A percentile compares a stretch with the other conserved stretches of the same genome.
Evolutionary conservation across 2,113 vertebrate genomes (phyloP).

Genomic region (Petrocephalus zakoni): DNA sequence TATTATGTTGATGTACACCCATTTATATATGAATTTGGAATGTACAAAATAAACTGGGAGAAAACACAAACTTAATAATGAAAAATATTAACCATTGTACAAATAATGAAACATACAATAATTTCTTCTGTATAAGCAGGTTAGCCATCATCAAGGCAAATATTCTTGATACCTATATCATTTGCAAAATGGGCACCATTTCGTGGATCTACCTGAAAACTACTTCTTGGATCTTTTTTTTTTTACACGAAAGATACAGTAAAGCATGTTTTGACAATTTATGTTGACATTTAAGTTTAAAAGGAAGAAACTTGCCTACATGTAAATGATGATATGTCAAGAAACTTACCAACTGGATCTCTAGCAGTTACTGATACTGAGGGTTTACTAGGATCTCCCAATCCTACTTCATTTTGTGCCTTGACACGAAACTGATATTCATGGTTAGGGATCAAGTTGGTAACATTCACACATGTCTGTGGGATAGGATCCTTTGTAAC

Average conservation of each 20-base stretch:
- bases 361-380: constrained; percentile 84
- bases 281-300: background rate
- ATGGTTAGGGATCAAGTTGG: constrained; percentile 82
- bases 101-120: background rate
- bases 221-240: no score
- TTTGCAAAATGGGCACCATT: background rate
- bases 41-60: background rate
- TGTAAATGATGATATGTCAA: background rate
- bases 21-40: background rate
- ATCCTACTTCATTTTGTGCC: constrained; percentile 93
- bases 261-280: background rate
- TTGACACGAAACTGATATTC: constrained; percentile 97
- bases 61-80: background rate
- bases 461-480: constrained; percentile 76
- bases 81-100: background rate
- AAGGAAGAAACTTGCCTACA: background rate
- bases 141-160: background rate
- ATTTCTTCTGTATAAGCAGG: background rate
- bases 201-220: background rate
- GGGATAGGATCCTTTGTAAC: constrained; percentile 81
- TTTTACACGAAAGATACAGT: background rate
- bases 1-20: background rate
- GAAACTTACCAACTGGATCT: constrained; percentile 82
- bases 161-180: background rate
- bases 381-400: constrained; percentile 83